Base-by-base conservation (phyloP, 1,140 invertebrate species). In the Rhyacophila brunnea region DNA sequence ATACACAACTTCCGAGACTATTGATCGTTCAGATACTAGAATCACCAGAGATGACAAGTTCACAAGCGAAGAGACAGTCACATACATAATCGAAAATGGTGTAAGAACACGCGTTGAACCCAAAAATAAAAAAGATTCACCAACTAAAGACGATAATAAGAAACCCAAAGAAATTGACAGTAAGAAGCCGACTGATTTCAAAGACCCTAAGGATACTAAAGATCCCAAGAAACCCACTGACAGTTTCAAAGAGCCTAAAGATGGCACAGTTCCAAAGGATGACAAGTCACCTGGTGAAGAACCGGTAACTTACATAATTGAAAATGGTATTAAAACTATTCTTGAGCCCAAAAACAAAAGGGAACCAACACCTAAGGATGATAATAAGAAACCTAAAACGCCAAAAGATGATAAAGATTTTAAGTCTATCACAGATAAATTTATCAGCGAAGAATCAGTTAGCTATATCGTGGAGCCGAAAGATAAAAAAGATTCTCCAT, bases 311-410 rank as follows among this genome's bases (percentile, higher is more conserved):
- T 50, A 58, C 19, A 20, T 58, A 10, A 50, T 58, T n/a, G 55
- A 58, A 44, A 58, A 58, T 58, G 55, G 55, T 32, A 49, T 49
- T 2, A 58, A 18, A 58, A 58, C 47, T 17, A 14, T 35, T 0
- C 14, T 58, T 49, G 46, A 58, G 7, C 20, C 55, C n/a, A 35
- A 18, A 46, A 19, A 43, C 10, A 57, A 57, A 48, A 18, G 15
- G 11, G 20, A 14, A n/a, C 6, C 20, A 11, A 3, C 38, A 5
- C 11, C 38, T 40, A 4, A n/a, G 11, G 38, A 40, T 13, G 15
- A 15, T 13, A 15, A 40, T 6, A 15, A 40, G 11, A 40, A 40
- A 40, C 38, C 38, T 40, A 40, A 28, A 28, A 5, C 38, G 19
- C 50, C 20, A 44, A 49, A 35, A 7, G 38, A 35, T 43, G 50